Evolutionary conservation across 2,113 vertebrate species (phyloP).

Genomic region (Onychostoma macrolepis): DNA sequence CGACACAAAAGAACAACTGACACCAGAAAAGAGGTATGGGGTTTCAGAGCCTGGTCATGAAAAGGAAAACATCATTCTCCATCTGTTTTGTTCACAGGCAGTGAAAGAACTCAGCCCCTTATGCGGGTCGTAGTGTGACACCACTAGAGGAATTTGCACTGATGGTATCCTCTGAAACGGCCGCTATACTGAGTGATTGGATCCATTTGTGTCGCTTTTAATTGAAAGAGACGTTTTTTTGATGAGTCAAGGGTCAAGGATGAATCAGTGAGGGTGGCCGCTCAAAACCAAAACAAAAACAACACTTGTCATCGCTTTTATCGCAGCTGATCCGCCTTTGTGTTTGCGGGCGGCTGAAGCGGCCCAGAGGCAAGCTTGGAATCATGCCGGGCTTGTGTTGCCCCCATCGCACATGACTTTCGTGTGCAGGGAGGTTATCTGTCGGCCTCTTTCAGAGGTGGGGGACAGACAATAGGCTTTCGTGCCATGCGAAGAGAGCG

Average conservation of each 20-base stretch:
- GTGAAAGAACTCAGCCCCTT: constrained; percentile 64
- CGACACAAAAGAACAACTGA: constrained; percentile 72
- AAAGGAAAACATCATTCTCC: constrained; percentile 71
- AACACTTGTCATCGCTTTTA: constrained; percentile 52
- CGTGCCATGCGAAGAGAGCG: constrained; percentile 57
- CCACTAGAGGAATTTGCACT: constrained; percentile 64
- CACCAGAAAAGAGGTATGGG: constrained; percentile 72
- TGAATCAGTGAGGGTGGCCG: constrained; percentile 13
- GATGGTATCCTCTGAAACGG: constrained; percentile 65
- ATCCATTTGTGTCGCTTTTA: constrained; percentile 48
- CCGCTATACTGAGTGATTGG: constrained; percentile 58
- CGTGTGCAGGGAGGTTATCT: constrained; percentile 52
- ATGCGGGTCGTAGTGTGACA: constrained; percentile 66
- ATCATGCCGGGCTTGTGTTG: constrained; percentile 40
- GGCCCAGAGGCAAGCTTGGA: constrained; percentile 41
- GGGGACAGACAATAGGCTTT: constrained; percentile 57
- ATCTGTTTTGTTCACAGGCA: constrained; percentile 63
- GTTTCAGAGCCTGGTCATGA: constrained; percentile 71
- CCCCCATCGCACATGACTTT: constrained; percentile 54
- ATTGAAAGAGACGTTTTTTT: constrained; percentile 43
- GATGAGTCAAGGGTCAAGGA: constrained; percentile 37
- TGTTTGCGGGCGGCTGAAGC: constrained; percentile 18
- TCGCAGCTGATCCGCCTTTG: constrained; percentile 40
- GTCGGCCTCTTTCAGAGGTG: constrained; percentile 44
- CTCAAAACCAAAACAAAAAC: constrained; percentile 51